These are phyloP conservation scores for Ptychadena robeensis DNA, from an alignment of 2,797 vertebrate species.

Conservation along the genomic window DNA sequence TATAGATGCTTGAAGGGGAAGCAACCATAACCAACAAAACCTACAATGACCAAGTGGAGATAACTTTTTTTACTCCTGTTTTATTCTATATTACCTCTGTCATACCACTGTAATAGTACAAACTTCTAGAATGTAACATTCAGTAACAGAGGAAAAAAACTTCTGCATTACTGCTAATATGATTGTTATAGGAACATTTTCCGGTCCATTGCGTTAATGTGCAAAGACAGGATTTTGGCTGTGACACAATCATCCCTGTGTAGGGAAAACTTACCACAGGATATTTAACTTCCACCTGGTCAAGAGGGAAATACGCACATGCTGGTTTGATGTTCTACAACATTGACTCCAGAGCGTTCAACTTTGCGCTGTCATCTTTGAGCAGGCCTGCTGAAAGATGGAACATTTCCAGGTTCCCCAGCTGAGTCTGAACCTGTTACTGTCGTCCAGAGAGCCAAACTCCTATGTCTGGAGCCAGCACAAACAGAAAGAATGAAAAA, in stretches of 20 bases:
- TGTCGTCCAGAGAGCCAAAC: slow-evolving; percentile 39
- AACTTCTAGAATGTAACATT: not conserved
- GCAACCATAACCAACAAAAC: too few species aligned
- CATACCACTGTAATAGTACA: not conserved
- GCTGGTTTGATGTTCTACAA: slow-evolving; percentile 54
- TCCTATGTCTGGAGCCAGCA: slow-evolving; percentile 29
- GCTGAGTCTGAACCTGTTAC: slow-evolving; percentile 55
- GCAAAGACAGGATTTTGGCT: slow-evolving; percentile 55
- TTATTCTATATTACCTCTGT: not conserved
- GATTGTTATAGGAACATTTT: slow-evolving; percentile 50
- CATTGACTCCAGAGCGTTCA: slow-evolving; percentile 27
- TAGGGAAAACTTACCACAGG: slow-evolving; percentile 42
- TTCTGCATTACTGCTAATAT: slow-evolving; percentile 22
- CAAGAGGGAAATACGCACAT: slow-evolving; percentile 52
- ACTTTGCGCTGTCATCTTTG: slow-evolving; percentile 39
- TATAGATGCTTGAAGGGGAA: too few species aligned
- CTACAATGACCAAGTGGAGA: too few species aligned
- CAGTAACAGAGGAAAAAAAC: not conserved
- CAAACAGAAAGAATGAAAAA: slow-evolving; percentile 50
- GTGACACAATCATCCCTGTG: slow-evolving; percentile 42
- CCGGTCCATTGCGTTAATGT: slow-evolving; percentile 35
- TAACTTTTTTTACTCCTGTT: too few species aligned
- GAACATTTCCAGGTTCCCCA: slow-evolving; percentile 50
- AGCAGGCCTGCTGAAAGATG: slow-evolving; percentile 34
- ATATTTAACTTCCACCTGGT: slow-evolving; percentile 55